Conservation (phyloP, 2,888 invertebrate species). For the Theristus sp. region DNA sequence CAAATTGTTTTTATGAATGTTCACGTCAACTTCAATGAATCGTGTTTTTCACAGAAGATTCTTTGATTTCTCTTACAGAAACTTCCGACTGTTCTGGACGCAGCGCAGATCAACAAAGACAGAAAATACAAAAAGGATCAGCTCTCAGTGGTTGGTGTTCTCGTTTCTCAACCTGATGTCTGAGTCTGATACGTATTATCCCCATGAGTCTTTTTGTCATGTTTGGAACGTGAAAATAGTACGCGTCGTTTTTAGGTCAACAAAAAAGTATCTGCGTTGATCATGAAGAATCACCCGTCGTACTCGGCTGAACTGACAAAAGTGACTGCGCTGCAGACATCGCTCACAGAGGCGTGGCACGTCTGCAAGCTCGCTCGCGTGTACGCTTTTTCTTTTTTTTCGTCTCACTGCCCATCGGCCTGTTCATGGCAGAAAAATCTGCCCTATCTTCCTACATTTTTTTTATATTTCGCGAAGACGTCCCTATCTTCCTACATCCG, state of each 20-base stretch:
- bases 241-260: constrained; percentile 36
- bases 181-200: too few relatives aligned
- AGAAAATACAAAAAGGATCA: not conserved
- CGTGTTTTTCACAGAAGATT: not conserved
- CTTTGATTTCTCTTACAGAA: not conserved
- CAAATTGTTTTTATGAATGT: not conserved
- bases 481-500: too few relatives aligned
- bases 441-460: too few relatives aligned
- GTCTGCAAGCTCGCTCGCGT: not conserved
- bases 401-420: too few relatives aligned
- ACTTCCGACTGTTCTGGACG: not conserved
- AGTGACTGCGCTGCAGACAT: constrained; percentile 23
- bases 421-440: too few relatives aligned
- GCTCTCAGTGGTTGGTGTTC: not conserved
- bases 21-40: not conserved
- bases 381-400: not conserved
- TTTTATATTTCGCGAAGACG: too few relatives aligned
- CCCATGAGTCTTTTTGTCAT: not conserved
- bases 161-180: too few relatives aligned
- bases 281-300: constrained; percentile 66
- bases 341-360: not conserved
- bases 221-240: not conserved
- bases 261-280: constrained; percentile 71
- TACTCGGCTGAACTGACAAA: constrained; percentile 64
- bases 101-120: not conserved